Conservation (phyloP, 1,140 invertebrate species). For the Yoshiicerus persimilis region DNA sequence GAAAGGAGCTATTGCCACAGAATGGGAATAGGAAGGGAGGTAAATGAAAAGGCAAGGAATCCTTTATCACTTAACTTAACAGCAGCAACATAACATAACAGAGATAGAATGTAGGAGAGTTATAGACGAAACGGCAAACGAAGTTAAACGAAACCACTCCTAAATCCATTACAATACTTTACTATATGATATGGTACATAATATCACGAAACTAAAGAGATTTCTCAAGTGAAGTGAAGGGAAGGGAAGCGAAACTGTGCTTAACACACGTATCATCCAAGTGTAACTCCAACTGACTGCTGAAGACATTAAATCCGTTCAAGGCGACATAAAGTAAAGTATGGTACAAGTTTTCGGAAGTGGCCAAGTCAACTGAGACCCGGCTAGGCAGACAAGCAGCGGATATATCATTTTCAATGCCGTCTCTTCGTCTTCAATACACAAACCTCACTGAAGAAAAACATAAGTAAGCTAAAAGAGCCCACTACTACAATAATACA, state of each 20-base stretch:
- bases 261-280: not conserved
- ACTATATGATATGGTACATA: not conserved
- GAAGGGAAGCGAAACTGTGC: not conserved
- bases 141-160: not conserved
- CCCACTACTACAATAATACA: not conserved
- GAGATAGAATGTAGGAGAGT: not conserved
- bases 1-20: slow-evolving; percentile 11
- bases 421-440: not conserved
- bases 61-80: slow-evolving; percentile 10
- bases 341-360: slow-evolving; percentile 43
- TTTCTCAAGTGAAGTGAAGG: not conserved
- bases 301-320: slow-evolving; percentile 37
- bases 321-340: slow-evolving; percentile 30
- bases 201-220: not conserved
- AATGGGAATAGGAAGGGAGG: slow-evolving; percentile 2
- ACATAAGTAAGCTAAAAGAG: not conserved
- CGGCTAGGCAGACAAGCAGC: slow-evolving; percentile 6
- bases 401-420: slow-evolving; percentile 41
- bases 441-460: not conserved
- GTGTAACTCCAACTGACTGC: not conserved
- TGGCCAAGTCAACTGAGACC: slow-evolving; percentile 16
- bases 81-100: not conserved
- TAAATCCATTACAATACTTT: not conserved
- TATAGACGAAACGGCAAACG: not conserved
- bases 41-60: slow-evolving; percentile 11